Evolutionary conservation across 2,113 vertebrate species (phyloP), one percentile per base, ranked within the genome.

Genomic region (Struthio camelus): DNA sequence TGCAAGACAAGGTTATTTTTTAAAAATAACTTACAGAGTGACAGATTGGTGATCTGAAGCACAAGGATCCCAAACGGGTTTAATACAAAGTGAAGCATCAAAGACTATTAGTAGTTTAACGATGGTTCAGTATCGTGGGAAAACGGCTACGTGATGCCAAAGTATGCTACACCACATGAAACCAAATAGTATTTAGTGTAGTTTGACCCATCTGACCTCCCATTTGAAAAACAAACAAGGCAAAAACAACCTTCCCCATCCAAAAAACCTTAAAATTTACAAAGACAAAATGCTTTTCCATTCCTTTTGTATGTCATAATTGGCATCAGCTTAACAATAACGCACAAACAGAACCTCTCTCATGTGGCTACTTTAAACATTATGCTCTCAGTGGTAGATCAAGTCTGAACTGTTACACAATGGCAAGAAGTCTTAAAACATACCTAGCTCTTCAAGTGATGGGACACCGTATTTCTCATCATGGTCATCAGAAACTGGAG

Each of bases 391-490:
- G 54, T n/a, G 27, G n/a, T 10, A 94, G 51, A 72, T 88, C 66
- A 50, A 25, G 62, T 46, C 73, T 67, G 13, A 10, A 17, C 66
- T 32, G 12, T 77, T 89, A 56, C 79, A 82, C 50, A 83, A 50
- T 1, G 16, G 32, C 36, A 40, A 80, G 40, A 59, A 62, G 59
- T 27, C n/a, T 81, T 17, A 66, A 46, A 85, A 95, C 98, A 94
- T 97, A 99, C 99, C 99, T 44, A 99, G 97, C 96, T 99, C 99
- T 98, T 99, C 99, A 86, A 99, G 97, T 4, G 99, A 99, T 5
- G 99, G 99, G 42, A 99, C 99, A 22, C 99, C 99, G 0, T 99
- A 99, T 94, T 99, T 99, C 92, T 99, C 99, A 11, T 99, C 99
- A 1, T 99, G 99, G 96, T 99, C 99, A 38, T 99, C 99, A 36